Conservation (phyloP, 53 echinoderm and acorn worm genomes). For the Pentamera pediparva region DNA sequence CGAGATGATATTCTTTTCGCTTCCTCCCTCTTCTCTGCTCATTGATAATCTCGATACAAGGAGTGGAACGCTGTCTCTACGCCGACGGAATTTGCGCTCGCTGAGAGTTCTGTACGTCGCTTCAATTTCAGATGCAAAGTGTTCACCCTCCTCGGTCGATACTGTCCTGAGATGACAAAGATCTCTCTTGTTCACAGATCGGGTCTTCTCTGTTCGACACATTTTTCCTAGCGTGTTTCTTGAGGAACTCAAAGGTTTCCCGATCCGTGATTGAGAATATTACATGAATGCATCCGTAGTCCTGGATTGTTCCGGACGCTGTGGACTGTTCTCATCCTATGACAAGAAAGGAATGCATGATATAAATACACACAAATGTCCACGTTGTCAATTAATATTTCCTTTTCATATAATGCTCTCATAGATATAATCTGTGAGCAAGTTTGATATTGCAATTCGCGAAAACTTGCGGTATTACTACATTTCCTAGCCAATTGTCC, state of each 20-base stretch:
- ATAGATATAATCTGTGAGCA: too few relatives aligned
- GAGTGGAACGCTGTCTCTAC: constrained; percentile 80
- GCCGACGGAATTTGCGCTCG: constrained; percentile 61
- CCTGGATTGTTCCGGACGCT: constrained; percentile 68
- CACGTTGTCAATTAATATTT: too few relatives aligned
- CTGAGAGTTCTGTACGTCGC: constrained; percentile 80
- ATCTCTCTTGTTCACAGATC: constrained; percentile 86
- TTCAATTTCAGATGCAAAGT: constrained; percentile 76
- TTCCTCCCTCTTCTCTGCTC: constrained; percentile 84
- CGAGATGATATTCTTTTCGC: constrained; percentile 88
- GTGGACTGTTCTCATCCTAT: constrained; percentile 70
- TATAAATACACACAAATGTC: too few relatives aligned
- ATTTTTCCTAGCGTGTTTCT: constrained; percentile 2
- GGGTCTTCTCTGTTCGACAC: constrained; percentile 37
- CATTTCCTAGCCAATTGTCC: too few relatives aligned
- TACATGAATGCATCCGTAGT: constrained; percentile 66
- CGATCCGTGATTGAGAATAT: constrained; percentile 82
- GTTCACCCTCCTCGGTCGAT: constrained; percentile 60
- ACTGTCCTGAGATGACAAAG: constrained; percentile 77
- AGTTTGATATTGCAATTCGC: too few relatives aligned
- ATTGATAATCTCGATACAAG: constrained; percentile 77
- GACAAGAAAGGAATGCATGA: too few relatives aligned
- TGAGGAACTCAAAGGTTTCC: constrained; percentile 60
- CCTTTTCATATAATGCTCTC: too few relatives aligned
- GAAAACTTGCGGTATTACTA: too few relatives aligned